Conservation (phyloP, 23 tunicate genomes). For the Trididemnum nubilum region DNA sequence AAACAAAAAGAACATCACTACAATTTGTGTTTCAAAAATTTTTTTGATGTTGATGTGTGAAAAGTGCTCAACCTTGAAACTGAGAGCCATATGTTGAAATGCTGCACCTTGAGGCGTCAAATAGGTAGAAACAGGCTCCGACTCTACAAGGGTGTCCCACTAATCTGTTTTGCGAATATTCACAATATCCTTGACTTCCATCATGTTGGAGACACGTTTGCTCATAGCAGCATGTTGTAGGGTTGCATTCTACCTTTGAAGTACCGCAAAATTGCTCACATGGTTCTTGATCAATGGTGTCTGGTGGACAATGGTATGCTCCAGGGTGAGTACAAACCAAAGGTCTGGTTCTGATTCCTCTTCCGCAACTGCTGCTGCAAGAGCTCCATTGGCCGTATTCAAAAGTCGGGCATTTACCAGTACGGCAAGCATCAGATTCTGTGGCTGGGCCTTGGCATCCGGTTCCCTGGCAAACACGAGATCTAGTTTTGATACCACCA, state of each 20-base stretch:
- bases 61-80: no score
- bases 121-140: no score
- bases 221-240: background rate
- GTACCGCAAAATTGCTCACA: background rate
- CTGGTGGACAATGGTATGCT: background rate
- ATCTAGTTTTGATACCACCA: conserved; percentile 17
- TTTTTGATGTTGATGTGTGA: no score
- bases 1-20: no score
- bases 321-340: background rate
- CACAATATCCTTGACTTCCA: background rate
- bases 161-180: no score
- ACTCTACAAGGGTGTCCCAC: no score
- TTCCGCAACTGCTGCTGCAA: conserved; percentile 24
- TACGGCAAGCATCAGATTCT: background rate
- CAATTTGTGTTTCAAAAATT: no score
- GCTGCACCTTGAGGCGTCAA: no score
- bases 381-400: background rate
- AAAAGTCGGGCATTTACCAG: conserved; percentile 2
- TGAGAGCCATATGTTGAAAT: no score
- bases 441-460: conserved; percentile 7
- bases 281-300: background rate
- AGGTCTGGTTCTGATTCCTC: background rate
- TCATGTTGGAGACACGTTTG: background rate
- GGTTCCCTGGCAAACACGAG: background rate
- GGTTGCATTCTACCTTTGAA: background rate